phyloP scores from a whole-genome alignment of 2,797 vertebrate species.

The Carcharodon carcharias region DNA sequence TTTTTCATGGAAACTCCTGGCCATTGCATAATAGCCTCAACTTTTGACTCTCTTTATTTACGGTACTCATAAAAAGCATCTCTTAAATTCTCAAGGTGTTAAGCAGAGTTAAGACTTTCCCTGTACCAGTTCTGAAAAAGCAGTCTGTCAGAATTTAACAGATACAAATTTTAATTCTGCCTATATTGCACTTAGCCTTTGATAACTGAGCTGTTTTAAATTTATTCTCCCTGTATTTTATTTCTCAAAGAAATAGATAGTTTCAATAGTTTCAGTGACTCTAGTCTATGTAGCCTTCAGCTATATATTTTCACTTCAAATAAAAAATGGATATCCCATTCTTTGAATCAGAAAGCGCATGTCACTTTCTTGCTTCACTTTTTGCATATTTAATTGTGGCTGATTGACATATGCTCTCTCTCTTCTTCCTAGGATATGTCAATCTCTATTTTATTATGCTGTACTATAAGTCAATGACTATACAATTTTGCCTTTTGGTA shows the following conservation, averaged over 20 bases:
- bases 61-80: not conserved
- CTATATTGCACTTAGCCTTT: not conserved
- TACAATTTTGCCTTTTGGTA: not conserved
- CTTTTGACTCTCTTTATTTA: not conserved
- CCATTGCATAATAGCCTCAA: not conserved
- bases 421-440: not conserved
- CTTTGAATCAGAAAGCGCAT: not conserved
- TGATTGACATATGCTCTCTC: not conserved
- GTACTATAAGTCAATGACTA: not conserved
- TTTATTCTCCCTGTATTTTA: not conserved
- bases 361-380: not conserved
- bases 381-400: not conserved
- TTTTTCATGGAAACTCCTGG: too few species aligned
- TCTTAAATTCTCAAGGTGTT: not conserved
- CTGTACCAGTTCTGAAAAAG: not conserved
- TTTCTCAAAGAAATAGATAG: not conserved
- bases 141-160: not conserved
- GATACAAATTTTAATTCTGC: not conserved
- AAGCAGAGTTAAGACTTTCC: not conserved
- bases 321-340: not conserved
- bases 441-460: not conserved
- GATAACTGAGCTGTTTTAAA: not conserved
- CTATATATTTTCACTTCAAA: too few species aligned
- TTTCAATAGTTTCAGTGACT: not conserved
- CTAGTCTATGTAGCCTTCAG: too few species aligned